Evolutionary conservation across 2,888 invertebrate species (phyloP).

Genomic region (Invenusta paracnida): DNA sequence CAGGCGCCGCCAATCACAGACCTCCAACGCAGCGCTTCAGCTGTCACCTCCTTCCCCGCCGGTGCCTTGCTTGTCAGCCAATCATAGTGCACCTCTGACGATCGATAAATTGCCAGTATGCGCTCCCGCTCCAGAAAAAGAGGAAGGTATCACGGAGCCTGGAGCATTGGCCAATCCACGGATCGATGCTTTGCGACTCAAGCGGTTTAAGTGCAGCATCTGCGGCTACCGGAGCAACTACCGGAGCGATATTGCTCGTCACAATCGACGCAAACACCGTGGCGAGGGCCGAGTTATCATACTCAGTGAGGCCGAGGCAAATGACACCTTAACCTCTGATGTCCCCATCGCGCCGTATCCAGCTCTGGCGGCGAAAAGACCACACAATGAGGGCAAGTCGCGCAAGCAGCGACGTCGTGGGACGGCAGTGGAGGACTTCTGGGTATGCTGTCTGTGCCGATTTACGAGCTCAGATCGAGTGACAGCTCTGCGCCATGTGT

Average conservation of each 20-base stretch:
- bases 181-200: constrained; percentile 54
- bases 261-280: constrained; percentile 68
- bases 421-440: neutral
- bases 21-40: neutral
- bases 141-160: neutral
- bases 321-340: neutral
- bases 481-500: neutral
- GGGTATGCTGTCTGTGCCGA: constrained; percentile 30
- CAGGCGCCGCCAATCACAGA: neutral
- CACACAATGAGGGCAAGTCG: neutral
- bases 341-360: neutral
- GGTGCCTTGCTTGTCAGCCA: no score
- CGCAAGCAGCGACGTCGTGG: neutral
- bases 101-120: neutral
- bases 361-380: neutral
- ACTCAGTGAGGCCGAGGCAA: constrained; percentile 49
- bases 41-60: neutral
- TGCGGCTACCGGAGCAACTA: constrained; percentile 90
- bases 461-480: neutral
- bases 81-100: neutral
- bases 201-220: constrained; percentile 88
- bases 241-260: constrained; percentile 93
- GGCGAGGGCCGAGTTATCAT: constrained; percentile 48
- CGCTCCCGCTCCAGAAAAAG: neutral
- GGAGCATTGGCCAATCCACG: constrained; percentile 32